A percentile compares a stretch with the other conserved stretches of the same genome.
phyloP scores from a whole-genome alignment of 2,888 invertebrate genomes.

The Macrosiphum euphorbiae region DNA sequence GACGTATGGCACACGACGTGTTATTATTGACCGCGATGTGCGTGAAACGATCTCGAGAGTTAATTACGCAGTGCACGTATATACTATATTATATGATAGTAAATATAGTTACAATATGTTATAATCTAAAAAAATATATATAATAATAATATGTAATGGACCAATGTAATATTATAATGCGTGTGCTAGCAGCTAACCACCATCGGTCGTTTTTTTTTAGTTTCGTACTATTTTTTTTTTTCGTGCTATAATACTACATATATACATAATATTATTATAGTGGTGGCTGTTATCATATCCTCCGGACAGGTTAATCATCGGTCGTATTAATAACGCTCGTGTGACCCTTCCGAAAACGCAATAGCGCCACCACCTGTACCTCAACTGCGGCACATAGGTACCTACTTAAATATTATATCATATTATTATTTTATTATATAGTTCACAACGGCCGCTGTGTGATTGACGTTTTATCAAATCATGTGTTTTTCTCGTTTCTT shows the following conservation, averaged over 20 bases:
- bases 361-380: background rate
- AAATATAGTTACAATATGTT: background rate
- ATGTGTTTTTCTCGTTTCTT: constrained; percentile 28
- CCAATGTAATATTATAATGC: background rate
- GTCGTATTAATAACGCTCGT: constrained; percentile 11
- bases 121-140: background rate
- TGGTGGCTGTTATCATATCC: constrained; percentile 16
- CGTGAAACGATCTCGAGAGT: constrained; percentile 23
- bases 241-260: background rate
- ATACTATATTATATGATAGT: background rate
- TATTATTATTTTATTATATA: background rate
- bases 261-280: too few relatives aligned
- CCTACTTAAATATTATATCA: background rate
- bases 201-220: background rate
- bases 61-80: background rate
- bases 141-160: background rate
- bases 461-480: constrained; percentile 28
- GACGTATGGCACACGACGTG: background rate
- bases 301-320: constrained; percentile 33
- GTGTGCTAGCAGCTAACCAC: background rate
- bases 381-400: too few relatives aligned
- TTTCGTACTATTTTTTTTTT: background rate
- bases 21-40: background rate
- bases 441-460: background rate
- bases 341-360: constrained; percentile 12